Evolutionary conservation across 2,888 invertebrate species (phyloP), one percentile per base, ranked within the genome.

Genomic region (Eilema caniola): DNA sequence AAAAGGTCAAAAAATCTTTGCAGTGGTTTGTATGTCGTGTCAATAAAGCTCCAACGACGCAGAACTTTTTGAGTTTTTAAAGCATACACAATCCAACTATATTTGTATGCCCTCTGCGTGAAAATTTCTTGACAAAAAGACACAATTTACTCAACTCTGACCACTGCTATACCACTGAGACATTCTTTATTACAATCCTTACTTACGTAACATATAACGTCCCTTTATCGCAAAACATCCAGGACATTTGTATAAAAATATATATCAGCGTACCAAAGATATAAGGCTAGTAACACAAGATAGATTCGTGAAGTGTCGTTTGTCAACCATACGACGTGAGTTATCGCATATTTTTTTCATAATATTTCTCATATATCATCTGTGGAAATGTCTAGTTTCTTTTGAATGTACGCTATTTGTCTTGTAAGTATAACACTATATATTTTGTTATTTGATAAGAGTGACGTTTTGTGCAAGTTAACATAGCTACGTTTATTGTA

Each of bases 311-410:
- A 62, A 62, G 63, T 67, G 62, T 28, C 67, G 62, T 66, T n/a
- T 69, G 78, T 74, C 72, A 69, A 41, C 64, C 59, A 20, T 62
- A 62, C 25, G 20, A 31, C 69, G 68, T 71, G 61, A 74, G 71
- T n/a, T 60, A 81, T 69, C 66, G 56, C 66, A 28, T 73, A 66
- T 79, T 68, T 71, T 68, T 69, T 70, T 70, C 69, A 79, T 68
- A 59, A 69, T 73, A 57, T 68, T 60, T 70, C 66, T 72, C 62
- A 63, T 68, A 57, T 23, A 57, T 68, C 62, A 66, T 59, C 59
- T 37, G 14, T 37, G 24, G 10, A 10, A 59, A 59, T 57, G 33
- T 65, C 59, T 66, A 66, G 61, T 66, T 33, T 24, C 31, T 37
- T 37, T 24, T 14, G 4, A 14, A 23, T 25, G 25, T 59, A 24